Evolutionary conservation across 1,140 invertebrate genomes (phyloP).

Genomic region (Drosophila santomea): DNA sequence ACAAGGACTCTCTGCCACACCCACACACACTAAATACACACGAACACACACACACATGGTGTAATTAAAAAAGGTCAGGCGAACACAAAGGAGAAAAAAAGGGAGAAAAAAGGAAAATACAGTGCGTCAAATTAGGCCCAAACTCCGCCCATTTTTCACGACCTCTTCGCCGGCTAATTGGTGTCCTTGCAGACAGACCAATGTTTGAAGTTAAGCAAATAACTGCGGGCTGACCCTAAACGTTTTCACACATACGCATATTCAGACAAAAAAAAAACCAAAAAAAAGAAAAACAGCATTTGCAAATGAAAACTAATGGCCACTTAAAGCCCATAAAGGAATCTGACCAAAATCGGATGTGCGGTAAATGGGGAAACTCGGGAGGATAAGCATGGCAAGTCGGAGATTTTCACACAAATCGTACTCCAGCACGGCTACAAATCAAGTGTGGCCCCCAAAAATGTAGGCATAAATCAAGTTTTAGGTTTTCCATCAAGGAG

Average conservation of each 20-base stretch:
- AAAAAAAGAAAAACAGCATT: conserved; percentile 15
- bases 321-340: conserved; percentile 46
- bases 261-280: neutral
- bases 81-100: neutral
- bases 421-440: conserved; percentile 2
- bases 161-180: conserved; percentile 24
- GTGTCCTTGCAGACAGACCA: conserved; percentile 37
- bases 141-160: neutral
- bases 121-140: conserved; percentile 42
- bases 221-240: conserved; percentile 33
- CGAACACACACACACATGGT: conserved; percentile 2
- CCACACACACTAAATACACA: conserved; percentile 1
- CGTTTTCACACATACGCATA: neutral
- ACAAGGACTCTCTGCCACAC: conserved; percentile 17
- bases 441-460: conserved; percentile 29
- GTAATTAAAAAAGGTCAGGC: conserved; percentile 55
- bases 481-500: neutral
- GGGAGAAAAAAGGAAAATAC: conserved; percentile 11
- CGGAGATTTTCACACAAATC: neutral
- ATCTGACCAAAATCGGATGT: conserved; percentile 12
- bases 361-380: neutral
- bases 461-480: conserved; percentile 31
- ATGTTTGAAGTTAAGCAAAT: conserved; percentile 47
- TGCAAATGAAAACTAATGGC: conserved; percentile 48
- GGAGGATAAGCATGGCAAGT: neutral